A percentile compares a stretch with the other conserved stretches of the same genome.
phyloP scores from a whole-genome alignment of 2,797 vertebrate genomes.

The Gorsachius magnificus region DNA sequence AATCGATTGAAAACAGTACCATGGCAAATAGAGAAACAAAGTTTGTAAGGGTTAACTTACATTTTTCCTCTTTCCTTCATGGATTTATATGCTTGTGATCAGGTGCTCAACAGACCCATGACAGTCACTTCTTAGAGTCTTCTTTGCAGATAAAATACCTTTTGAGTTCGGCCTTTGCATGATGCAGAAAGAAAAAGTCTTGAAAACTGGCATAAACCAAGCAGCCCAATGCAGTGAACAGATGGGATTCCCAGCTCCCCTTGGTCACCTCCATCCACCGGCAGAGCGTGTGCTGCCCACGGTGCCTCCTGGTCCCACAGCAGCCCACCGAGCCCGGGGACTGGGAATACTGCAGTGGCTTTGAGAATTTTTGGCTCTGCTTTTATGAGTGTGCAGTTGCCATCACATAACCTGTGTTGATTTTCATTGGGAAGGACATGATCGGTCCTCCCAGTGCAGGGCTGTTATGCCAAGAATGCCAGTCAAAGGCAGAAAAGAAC shows the following conservation, averaged over 20 bases:
- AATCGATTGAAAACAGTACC: neutral
- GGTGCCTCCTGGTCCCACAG: accelerated
- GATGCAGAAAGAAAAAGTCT: neutral
- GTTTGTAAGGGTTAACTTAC: neutral
- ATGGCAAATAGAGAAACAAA: neutral
- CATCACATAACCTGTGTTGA: neutral
- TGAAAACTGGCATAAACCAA: neutral
- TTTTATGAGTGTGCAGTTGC: accelerated
- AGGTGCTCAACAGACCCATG: neutral
- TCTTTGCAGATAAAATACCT: neutral
- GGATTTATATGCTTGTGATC: neutral
- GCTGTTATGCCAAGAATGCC: neutral
- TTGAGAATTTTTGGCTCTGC: neutral
- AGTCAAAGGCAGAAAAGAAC: neutral
- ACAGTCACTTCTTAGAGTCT: neutral
- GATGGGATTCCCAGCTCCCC: neutral
- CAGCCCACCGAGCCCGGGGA: neutral
- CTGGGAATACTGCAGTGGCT: neutral
- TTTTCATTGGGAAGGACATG: neutral
- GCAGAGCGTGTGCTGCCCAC: accelerated
- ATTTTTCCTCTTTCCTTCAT: neutral
- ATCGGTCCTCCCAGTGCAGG: accelerated
- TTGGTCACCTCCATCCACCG: neutral
- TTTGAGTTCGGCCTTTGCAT: neutral
- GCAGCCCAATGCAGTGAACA: neutral